Evolutionary conservation across 2,797 vertebrate genomes (phyloP).

Genomic region (Cephalopachus bancanus): DNA sequence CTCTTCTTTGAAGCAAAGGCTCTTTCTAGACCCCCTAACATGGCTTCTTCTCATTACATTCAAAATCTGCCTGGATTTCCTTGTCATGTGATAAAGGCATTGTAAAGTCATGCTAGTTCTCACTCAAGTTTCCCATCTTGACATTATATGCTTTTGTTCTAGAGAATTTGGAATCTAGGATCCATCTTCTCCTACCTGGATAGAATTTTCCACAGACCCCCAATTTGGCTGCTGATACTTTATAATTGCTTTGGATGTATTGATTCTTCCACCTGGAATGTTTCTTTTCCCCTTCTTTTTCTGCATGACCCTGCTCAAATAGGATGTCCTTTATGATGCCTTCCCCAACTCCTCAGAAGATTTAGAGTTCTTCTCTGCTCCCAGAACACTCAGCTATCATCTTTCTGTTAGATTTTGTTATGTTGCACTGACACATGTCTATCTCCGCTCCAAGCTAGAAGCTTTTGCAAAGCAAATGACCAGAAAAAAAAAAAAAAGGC

Average conservation of each 20-base stretch:
- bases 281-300: background rate
- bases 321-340: background rate
- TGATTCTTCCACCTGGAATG: background rate
- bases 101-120: background rate
- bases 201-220: background rate
- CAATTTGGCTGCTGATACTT: background rate
- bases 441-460: background rate
- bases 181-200: background rate
- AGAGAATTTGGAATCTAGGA: background rate
- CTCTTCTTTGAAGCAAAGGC: background rate
- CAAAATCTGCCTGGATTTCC: slow-evolving; percentile 11
- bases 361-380: background rate
- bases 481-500: background rate
- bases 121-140: background rate
- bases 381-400: background rate
- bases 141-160: background rate
- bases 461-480: background rate
- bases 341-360: background rate
- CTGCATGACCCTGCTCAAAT: background rate
- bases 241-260: background rate
- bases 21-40: background rate
- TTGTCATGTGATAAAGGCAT: background rate
- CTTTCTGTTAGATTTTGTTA: background rate
- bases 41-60: background rate
- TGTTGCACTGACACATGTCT: background rate